Base-by-base conservation (phyloP, 1,140 invertebrate genomes). In the Drosophila arizonae region DNA sequence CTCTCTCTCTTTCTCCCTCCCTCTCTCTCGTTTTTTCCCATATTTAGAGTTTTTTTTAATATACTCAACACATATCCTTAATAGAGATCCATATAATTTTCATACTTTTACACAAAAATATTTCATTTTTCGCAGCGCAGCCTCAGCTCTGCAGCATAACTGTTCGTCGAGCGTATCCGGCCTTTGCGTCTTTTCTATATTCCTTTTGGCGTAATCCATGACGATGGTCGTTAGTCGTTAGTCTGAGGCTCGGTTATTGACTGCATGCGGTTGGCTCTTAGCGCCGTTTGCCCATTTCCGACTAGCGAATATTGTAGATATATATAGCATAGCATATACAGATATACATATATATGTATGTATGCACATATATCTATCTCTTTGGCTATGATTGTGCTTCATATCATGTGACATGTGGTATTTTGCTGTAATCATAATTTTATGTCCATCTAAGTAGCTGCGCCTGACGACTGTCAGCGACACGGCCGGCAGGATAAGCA, bases 361-460 rank as follows among this genome's bases (percentile, higher is more conserved):
- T 17, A 11, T 39, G 1, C 3, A 21, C 21, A 3, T 11, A 11
- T 24, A 24, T 36, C 2, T 36, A 15, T 36, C n/a, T 11, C 6
- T 21, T 17, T 21, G 9, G n/a, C n/a, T 24, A 15, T 30, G n/a
- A 39, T 39, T 58, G 28, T 36, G 54, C 36, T 63, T 58, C 33
- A 24, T 58, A 39, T 41, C 71, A 43, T 63, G 64, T 67, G 67
- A 76, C 82, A 87, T 87, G 79, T 87, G 82, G 82, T 58, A 87
- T 87, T 79, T 39, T 79, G 72, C 76, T 87, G 84, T 87, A 87
- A 87, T 87, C 82, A 87, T 87, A 87, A 87, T 87, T 87, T 87
- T 87, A 87, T 87, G 82, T 87, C 82, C 82, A 67, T 87, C 76
- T 87, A 87, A 87, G 82, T 87, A 87, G 82, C 82, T 79, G 68